A percentile compares a stretch with the other conserved stretches of the same genome.
Conservation (phyloP, 2,888 invertebrate species). For the Hylaea fasciaria region DNA sequence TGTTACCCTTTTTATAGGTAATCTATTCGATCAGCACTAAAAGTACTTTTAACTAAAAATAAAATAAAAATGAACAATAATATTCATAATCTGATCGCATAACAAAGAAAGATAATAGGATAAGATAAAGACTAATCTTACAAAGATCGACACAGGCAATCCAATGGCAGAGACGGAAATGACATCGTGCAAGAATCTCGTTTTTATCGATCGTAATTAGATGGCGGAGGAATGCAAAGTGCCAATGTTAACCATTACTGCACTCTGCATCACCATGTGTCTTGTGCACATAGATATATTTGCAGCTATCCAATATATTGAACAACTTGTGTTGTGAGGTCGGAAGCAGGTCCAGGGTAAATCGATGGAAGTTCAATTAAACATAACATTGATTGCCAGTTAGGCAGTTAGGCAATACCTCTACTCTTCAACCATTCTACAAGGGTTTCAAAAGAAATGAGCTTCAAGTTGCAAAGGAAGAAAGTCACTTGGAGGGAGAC, state of each 20-base stretch:
- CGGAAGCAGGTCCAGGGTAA: background rate
- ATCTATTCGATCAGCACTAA: too few species aligned
- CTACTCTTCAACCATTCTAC: too few species aligned
- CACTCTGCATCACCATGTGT: conserved; percentile 18
- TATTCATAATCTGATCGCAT: conserved; percentile 23
- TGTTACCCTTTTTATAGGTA: too few species aligned
- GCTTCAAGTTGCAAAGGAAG: too few species aligned
- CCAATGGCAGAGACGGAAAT: conserved; percentile 24
- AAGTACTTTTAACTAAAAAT: too few species aligned
- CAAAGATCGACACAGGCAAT: conserved; percentile 13
- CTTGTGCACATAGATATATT: conserved; percentile 10
- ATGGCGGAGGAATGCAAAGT: conserved; percentile 23
- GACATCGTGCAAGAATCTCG: conserved; percentile 24
- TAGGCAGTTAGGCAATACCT: too few species aligned
- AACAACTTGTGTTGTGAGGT: background rate
- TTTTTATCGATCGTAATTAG: conserved; percentile 22
- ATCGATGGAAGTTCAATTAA: background rate
- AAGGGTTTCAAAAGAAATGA: too few species aligned
- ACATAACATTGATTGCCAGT: background rate
- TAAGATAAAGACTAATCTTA: conserved; percentile 28
- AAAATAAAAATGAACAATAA: too few species aligned
- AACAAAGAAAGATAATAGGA: conserved; percentile 31
- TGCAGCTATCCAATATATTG: conserved; percentile 7
- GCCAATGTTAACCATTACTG: conserved; percentile 14
- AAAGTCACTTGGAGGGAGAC: too few species aligned